Evolutionary conservation across 1,140 invertebrate species (phyloP), one percentile per base, ranked within the genome.

Genomic region (Eulimnadia texana): DNA sequence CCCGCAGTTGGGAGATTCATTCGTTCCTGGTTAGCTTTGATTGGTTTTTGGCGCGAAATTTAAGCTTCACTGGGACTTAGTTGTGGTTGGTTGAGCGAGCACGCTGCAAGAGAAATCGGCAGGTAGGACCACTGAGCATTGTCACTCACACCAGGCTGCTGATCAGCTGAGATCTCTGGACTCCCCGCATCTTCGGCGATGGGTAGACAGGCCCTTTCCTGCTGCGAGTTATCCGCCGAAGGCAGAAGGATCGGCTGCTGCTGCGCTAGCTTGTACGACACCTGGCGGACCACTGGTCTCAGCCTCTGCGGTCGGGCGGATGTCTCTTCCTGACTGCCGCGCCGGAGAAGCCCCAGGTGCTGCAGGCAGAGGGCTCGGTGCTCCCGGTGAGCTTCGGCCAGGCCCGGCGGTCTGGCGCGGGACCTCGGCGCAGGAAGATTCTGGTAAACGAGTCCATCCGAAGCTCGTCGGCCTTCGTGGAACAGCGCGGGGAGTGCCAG

Each of bases 381-480:
- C 22, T 54, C 52, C 20, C 52, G 60, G 10, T 49, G 62, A 27
- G 25, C 23, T 63, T 63, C 65, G 2, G 67, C 54, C 24, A 68
- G 51, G 11, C 52, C 52, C 28, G 24, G 23, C 52, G 52, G 52
- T 16, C 11, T 19, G 23, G 60, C 49, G 19, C 24, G 24, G 62
- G 3, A 64, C 66, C 29, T 66, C 64, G 22, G 67, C 47, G 27
- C 65, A 66, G 25, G 58, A 63, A 22, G 63, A 28, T 27, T 68
- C 64, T n/a, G 62, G 63, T 16, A 11, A 20, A 80, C 73, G n/a
- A 80, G 67, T 42, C 89, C 90, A 69, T 94, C 90, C 65, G 88
- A 92, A 1, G 92, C 91, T 64, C 92, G 77, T 33, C 92, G 76
- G 3, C 90, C 90, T 76, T 95, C 88, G 66, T 88, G 77, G 72